Conservation (phyloP, 2,888 invertebrate genomes). For the Tinea pellionella region DNA sequence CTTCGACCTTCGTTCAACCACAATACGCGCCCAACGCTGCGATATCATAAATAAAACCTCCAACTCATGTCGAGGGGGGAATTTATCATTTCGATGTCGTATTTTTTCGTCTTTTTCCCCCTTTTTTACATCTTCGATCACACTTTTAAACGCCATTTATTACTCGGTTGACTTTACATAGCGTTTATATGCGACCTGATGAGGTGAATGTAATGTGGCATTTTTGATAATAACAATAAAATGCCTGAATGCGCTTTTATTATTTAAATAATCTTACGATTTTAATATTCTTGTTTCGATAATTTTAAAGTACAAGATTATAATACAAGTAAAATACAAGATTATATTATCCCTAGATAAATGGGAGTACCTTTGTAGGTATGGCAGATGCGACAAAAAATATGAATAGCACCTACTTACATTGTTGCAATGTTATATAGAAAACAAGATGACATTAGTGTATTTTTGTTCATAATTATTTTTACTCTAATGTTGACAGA, state of each 20-base stretch:
- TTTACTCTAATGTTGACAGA: no score
- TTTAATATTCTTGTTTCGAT: no score
- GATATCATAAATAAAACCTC: constrained; percentile 58
- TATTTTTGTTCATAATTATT: constrained; percentile 1
- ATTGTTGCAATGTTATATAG: no score
- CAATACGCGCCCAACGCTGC: constrained; percentile 43
- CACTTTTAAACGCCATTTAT: constrained; percentile 65
- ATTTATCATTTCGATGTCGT: constrained; percentile 61
- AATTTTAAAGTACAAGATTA: no score
- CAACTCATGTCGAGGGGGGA: constrained; percentile 43
- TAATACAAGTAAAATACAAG: no score
- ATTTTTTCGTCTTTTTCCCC: constrained; percentile 44
- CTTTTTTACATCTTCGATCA: constrained; percentile 64
- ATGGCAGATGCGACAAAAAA: no score
- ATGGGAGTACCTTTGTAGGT: no score
- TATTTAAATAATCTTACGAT: neutral
- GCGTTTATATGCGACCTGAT: constrained; percentile 44
- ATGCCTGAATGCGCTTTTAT: constrained; percentile 36
- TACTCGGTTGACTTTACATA: constrained; percentile 50
- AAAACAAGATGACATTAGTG: constrained; percentile 15
- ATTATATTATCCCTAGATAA: no score
- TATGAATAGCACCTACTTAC: no score
- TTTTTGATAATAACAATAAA: constrained; percentile 43
- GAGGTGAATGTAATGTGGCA: constrained; percentile 57
- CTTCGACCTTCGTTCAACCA: constrained; percentile 32